These are phyloP conservation scores for Cecidostiba fungosa DNA, from an alignment of 2,888 invertebrate genomes.

Conservation along the genomic window DNA sequence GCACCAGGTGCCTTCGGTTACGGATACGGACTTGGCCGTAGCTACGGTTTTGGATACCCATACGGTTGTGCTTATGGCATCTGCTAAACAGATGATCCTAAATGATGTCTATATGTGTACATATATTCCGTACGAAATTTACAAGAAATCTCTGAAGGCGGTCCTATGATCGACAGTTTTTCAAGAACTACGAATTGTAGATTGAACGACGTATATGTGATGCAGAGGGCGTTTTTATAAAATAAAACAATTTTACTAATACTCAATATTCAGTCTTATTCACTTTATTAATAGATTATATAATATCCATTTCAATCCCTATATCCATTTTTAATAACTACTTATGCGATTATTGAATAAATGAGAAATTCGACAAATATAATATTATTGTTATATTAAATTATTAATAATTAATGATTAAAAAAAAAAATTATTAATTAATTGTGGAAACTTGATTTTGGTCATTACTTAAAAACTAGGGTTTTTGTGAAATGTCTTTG, in stretches of 20 bases:
- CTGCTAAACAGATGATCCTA: background rate
- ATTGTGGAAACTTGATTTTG: too few species aligned
- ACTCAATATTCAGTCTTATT: background rate
- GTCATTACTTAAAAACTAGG: too few species aligned
- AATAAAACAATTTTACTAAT: background rate
- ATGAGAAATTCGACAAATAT: too few species aligned
- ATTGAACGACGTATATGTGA: background rate
- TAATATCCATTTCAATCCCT: too few species aligned
- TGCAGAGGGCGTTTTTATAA: background rate
- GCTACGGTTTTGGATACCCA: background rate
- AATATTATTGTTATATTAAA: too few species aligned
- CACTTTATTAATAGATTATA: background rate
- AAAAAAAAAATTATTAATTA: too few species aligned
- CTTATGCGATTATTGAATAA: too few species aligned
- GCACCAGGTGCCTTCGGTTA: background rate
- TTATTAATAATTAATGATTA: too few species aligned
- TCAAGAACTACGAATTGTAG: background rate
- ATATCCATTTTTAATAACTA: background rate
- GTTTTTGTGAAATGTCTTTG: too few species aligned
- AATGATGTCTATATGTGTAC: background rate
- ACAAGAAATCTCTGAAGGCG: background rate
- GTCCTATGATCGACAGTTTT: background rate
- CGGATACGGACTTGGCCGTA: background rate
- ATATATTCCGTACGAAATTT: constrained; percentile 3
- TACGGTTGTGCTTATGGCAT: background rate